Conservation (phyloP, 1,140 invertebrate species). For the Hetaerina americana region DNA sequence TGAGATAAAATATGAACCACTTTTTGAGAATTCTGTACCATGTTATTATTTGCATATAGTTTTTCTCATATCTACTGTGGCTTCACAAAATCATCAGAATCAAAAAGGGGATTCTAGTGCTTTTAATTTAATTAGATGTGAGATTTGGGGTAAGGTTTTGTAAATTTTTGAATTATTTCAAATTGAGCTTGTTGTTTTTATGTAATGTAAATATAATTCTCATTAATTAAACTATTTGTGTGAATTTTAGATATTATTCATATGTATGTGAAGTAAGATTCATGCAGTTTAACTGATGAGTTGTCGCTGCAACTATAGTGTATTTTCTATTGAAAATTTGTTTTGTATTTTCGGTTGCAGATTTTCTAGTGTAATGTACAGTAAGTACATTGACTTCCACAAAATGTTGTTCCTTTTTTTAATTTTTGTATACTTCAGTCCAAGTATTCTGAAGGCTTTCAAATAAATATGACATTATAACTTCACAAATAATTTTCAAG, state of each 20-base stretch:
- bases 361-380: not conserved
- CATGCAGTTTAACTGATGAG: not conserved
- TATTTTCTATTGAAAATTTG: conserved; percentile 1
- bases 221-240: not conserved
- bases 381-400: not conserved
- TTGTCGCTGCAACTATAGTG: not conserved
- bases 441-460: too few species aligned
- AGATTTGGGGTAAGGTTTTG: not conserved
- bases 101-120: not conserved
- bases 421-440: too few species aligned
- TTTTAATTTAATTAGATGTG: not conserved
- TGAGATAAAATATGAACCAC: too few species aligned
- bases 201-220: not conserved
- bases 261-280: too few species aligned
- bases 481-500: too few species aligned
- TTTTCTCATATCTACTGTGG: not conserved
- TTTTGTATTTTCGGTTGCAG: not conserved
- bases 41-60: not conserved
- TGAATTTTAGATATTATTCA: not conserved
- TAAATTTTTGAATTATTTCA: not conserved
- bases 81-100: not conserved
- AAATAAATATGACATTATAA: too few species aligned
- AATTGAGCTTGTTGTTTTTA: not conserved
- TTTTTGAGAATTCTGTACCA: not conserved
- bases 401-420: not conserved